Evolutionary conservation across 2,113 vertebrate genomes (phyloP).

Genomic region (Phyllostomus discolor): DNA sequence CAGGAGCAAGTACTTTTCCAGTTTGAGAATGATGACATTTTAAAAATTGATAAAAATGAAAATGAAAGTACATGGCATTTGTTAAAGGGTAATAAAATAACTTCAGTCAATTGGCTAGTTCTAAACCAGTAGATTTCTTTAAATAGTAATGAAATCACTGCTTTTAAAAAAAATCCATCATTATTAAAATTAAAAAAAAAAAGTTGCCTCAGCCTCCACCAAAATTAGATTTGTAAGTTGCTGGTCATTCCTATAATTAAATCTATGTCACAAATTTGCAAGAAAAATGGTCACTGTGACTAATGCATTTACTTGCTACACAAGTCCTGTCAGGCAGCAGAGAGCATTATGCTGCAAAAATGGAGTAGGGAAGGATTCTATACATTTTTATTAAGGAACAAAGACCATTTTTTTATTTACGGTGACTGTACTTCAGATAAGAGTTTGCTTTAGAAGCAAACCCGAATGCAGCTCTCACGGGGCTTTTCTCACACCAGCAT

Average conservation of each 20-base stretch:
- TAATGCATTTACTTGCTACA: constrained; percentile 86
- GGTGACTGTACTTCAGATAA: not conserved
- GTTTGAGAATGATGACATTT: constrained; percentile 69
- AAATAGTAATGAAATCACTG: constrained; percentile 87
- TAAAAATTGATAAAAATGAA: constrained; percentile 70
- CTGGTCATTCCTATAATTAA: constrained; percentile 89
- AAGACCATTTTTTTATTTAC: constrained; percentile 51
- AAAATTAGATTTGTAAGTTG: constrained; percentile 90
- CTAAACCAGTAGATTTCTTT: constrained; percentile 80
- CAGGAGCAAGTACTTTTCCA: not conserved
- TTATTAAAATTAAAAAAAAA: constrained; percentile 83
- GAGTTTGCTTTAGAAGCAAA: constrained; percentile 32
- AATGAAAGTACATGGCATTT: constrained; percentile 70
- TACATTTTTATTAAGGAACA: constrained; percentile 78
- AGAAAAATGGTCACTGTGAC: constrained; percentile 86
- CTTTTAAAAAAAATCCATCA: constrained; percentile 84
- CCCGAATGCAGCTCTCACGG: not conserved
- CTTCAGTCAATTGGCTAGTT: constrained; percentile 81
- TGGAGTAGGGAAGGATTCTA: constrained; percentile 79
- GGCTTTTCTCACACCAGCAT: not conserved
- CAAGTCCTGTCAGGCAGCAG: constrained; percentile 81
- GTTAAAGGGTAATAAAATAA: constrained; percentile 79
- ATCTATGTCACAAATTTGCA: constrained; percentile 89
- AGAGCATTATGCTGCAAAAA: constrained; percentile 79
- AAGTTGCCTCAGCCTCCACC: constrained; percentile 81